Evolutionary conservation across 2,888 invertebrate species (phyloP), one percentile per base, ranked within the genome.

Genomic region (Spisula subtruncata): DNA sequence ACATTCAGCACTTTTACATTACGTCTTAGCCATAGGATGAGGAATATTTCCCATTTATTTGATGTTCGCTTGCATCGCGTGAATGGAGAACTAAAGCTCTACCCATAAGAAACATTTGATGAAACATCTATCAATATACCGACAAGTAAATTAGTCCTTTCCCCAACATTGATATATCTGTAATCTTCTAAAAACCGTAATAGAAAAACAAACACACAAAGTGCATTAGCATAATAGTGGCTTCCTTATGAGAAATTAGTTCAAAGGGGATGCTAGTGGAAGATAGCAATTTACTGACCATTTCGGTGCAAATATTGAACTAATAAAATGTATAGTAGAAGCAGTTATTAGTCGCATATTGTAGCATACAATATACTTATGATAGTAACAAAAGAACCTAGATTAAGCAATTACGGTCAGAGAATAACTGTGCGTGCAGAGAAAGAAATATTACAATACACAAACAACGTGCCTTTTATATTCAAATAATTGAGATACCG

Each of bases 161-260:
- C 86, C 46, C 46, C 48, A 18, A 81, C 80, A 60, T 81, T 66
- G 46, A 66, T 81, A 86, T 81, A 56, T 60, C 81, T 60, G 81
- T 80, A 46, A 60, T 81, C 48, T 60, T 60, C 56, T 0, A 20
- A 56, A 81, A 32, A 8, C 60, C n/a, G 8, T 86, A 86, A 86
- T 81, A 81, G 86, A 86, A 81, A 86, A 18, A 32, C 60, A 81
- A 81, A 86, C 86, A 86, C 66, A 86, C 25, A 56, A 86, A 80
- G 81, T 86, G 81, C 86, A 86, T 86, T 86, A 86, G 46, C 86
- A 86, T 86, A 86, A 86, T 86, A 81, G 86, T 46, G 25, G 10
- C 14, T 81, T 66, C n/a, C 29, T 20, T 86, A 81, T 18, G 54
- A 80, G 86, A 81, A 86, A 86, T 66, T 46, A 81, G 81, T 60